Percentiles rank a stretch among this genome's conserved stretches.
Evolutionary conservation across 2,113 vertebrate genomes (phyloP).

Genomic region (Nasalis larvatus): DNA sequence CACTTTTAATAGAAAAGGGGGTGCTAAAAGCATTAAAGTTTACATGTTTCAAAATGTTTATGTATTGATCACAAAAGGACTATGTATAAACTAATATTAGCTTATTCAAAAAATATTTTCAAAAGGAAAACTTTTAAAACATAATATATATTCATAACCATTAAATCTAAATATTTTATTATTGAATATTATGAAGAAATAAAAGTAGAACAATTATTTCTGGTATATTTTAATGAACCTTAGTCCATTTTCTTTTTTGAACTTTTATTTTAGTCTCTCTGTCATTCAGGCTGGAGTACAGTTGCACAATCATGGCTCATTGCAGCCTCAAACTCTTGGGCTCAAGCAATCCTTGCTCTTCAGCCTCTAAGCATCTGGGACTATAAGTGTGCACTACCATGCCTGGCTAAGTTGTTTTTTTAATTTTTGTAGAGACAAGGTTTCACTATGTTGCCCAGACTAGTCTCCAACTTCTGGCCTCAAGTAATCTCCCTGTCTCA

Average conservation of each 20-base stretch:
- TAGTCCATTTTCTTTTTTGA: background rate
- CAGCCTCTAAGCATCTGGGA: too few relatives aligned
- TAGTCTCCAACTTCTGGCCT: too few relatives aligned
- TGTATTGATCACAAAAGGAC: background rate
- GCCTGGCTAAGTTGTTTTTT: too few relatives aligned
- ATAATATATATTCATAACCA: background rate
- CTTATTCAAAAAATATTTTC: background rate
- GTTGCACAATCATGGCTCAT: too few relatives aligned
- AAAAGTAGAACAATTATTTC: background rate
- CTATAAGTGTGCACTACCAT: too few relatives aligned
- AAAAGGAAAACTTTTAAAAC: background rate
- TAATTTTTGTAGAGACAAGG: too few relatives aligned
- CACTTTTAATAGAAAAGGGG: background rate
- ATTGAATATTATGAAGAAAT: background rate
- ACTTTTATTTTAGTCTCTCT: background rate
- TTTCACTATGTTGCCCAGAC: too few relatives aligned
- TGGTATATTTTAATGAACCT: background rate
- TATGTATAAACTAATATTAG: background rate
- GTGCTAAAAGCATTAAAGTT: background rate
- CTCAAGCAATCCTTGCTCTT: too few relatives aligned
- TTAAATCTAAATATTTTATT: background rate
- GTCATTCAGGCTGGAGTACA: too few relatives aligned
- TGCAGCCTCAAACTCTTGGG: too few relatives aligned
- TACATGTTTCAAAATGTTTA: constrained; percentile 2
- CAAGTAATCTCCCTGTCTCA: too few relatives aligned